A percentile compares a stretch with the other conserved stretches of the same genome.
phyloP scores from a whole-genome alignment of 2,888 invertebrate species.

The Onthophagus sagittarius region DNA sequence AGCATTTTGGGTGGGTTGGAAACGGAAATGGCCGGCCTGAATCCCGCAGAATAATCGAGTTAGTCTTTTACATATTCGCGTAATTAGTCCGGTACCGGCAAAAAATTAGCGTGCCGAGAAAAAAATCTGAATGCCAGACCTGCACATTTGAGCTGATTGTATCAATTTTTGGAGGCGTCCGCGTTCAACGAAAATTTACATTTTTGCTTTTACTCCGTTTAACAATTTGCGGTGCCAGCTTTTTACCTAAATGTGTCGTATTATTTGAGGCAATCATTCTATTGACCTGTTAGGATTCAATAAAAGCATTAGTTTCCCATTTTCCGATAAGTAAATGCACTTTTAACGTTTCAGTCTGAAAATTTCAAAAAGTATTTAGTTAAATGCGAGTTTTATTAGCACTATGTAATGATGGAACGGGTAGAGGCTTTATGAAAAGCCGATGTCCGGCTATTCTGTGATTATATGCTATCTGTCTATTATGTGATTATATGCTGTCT shows the following conservation, averaged over 20 bases:
- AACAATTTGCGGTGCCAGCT: background rate
- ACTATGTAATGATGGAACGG: too few relatives aligned
- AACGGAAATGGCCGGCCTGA: background rate
- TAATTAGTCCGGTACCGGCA: conserved; percentile 7
- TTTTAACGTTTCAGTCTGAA: too few relatives aligned
- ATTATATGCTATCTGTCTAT: too few relatives aligned
- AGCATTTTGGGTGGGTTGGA: background rate
- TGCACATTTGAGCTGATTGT: background rate
- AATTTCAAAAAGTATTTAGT: too few relatives aligned
- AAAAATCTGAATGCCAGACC: background rate
- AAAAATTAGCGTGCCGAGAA: background rate
- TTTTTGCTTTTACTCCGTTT: background rate
- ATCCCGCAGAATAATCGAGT: conserved; percentile 7
- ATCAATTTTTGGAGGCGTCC: background rate
- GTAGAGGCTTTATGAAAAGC: too few relatives aligned
- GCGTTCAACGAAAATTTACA: background rate
- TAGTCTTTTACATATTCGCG: conserved; percentile 1
- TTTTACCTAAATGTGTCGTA: background rate
- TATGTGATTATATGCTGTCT: too few relatives aligned
- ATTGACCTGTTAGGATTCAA: too few relatives aligned
- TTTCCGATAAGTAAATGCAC: too few relatives aligned
- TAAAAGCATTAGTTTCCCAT: too few relatives aligned
- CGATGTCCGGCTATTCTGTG: too few relatives aligned
- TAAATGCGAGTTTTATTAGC: too few relatives aligned
- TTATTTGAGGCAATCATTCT: background rate